These are phyloP conservation scores for Patella ulyssiponensis DNA, from an alignment of 2,888 invertebrate genomes.

Conservation along the genomic window DNA sequence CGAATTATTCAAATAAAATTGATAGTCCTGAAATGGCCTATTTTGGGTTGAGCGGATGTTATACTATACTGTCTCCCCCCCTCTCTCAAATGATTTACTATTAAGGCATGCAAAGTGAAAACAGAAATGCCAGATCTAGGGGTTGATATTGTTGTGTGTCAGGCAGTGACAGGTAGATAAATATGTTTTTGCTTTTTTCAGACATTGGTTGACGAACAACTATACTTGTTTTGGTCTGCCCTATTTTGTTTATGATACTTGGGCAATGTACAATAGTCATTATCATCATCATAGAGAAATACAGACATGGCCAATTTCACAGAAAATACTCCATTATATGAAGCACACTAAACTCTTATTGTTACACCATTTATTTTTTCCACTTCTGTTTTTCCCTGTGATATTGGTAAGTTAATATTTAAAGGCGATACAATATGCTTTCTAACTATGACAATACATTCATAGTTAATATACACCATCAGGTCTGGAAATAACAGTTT, in stretches of 20 bases:
- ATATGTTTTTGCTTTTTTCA: conserved; percentile 40
- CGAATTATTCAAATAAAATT: too few species aligned
- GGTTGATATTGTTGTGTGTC: neutral
- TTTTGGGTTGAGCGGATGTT: too few species aligned
- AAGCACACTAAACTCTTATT: conserved; percentile 51
- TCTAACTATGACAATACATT: too few species aligned
- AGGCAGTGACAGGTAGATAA: neutral
- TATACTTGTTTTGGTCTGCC: conserved; percentile 64
- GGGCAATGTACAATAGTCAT: conserved; percentile 61
- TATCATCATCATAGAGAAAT: conserved; percentile 40
- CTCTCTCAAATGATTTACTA: too few species aligned
- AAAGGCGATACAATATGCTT: too few species aligned
- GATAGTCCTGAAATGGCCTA: too few species aligned
- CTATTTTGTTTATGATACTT: conserved; percentile 63
- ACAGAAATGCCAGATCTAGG: too few species aligned
- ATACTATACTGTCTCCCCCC: too few species aligned
- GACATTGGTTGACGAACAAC: conserved; percentile 58
- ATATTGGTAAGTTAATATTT: conserved; percentile 55
- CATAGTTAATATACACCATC: too few species aligned
- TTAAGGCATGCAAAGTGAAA: too few species aligned
- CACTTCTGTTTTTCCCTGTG: conserved; percentile 58
- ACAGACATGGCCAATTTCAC: neutral
- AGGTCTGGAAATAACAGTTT: too few species aligned
- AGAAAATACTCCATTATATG: conserved; percentile 43
- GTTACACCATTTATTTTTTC: conserved; percentile 61